Base-by-base conservation (phyloP, 2,888 invertebrate genomes). In the Linnaemya vulpina region DNA sequence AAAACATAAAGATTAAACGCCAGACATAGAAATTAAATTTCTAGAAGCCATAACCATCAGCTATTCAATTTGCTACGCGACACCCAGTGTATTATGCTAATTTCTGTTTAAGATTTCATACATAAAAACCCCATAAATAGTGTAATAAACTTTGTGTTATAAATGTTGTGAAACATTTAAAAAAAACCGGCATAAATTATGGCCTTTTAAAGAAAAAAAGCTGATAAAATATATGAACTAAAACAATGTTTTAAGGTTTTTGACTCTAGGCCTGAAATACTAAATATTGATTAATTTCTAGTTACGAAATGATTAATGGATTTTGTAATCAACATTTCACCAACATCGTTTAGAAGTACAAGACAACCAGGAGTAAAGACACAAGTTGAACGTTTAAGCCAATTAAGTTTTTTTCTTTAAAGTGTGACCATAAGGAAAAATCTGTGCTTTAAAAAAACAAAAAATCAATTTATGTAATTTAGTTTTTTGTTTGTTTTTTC, bases 371-470 rank as follows among this genome's bases (percentile, higher is more conserved):
- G 20, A 49, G n/a, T 13, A 9, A 62, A 55, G 70, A 58, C 15
- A 40, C 49, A 49, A 55, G 35, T 65, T 60, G 40, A 68, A 71
- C 71, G 51, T 25, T 78, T 30, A 75, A 75, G 65, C 35, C 62
- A 62, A 82, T 75, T 76, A 76, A 75, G n/a, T 25, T 58, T 73
- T 73, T 55, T 35, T 13, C 67, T 67, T n/a, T n/a, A n/a, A 71
- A 71, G 71, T 65, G 63, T 65, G 53, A 73, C 65, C 73, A 51
- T 51, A 58, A 49, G 71, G n/a, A 71, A 60, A 71, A 67, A 55
- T 74, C 51, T 71, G 30, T 60, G 43, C 55, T 73, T 15, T 8
- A 63, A 68, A 63, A 46, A 30, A 63, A 68, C 58, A 46, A 30
- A 58, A 68, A 51, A 70, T 62, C 38, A 74, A 74, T 83, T 83